Evolutionary conservation across 2,888 invertebrate species (phyloP).

Genomic region (Cybosia mesomella): DNA sequence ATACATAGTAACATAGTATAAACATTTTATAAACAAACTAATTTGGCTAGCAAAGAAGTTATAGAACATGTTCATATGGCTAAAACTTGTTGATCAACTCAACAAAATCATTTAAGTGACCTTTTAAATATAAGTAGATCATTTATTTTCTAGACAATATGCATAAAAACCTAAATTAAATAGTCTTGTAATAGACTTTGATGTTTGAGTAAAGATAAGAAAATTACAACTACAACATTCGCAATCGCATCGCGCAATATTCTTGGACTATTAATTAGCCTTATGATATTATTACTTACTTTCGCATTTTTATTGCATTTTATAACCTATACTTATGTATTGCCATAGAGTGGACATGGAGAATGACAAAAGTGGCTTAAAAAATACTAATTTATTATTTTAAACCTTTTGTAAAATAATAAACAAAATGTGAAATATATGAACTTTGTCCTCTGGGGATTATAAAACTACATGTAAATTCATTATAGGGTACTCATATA

Average conservation of each 20-base stretch:
- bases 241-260: background rate
- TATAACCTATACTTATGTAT: too few relatives aligned
- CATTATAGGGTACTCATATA: too few relatives aligned
- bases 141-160: background rate
- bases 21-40: slow-evolving; percentile 1
- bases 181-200: background rate
- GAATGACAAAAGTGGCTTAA: too few relatives aligned
- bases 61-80: background rate
- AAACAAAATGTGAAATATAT: too few relatives aligned
- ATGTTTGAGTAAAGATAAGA: slow-evolving; percentile 11
- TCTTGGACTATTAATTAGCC: slow-evolving; percentile 6
- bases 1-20: background rate
- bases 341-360: background rate
- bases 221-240: slow-evolving; percentile 5
- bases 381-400: too few relatives aligned
- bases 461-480: too few relatives aligned
- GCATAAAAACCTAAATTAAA: background rate
- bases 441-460: too few relatives aligned
- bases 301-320: background rate
- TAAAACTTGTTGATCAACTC: background rate
- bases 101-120: background rate
- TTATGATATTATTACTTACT: slow-evolving; percentile 1
- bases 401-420: too few relatives aligned
- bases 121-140: background rate
- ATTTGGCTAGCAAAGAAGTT: background rate